Percentiles rank a stretch among this genome's conserved stretches.
Evolutionary conservation across 2,113 vertebrate genomes (phyloP).

Genomic region (Tetraodon nigroviridis): DNA sequence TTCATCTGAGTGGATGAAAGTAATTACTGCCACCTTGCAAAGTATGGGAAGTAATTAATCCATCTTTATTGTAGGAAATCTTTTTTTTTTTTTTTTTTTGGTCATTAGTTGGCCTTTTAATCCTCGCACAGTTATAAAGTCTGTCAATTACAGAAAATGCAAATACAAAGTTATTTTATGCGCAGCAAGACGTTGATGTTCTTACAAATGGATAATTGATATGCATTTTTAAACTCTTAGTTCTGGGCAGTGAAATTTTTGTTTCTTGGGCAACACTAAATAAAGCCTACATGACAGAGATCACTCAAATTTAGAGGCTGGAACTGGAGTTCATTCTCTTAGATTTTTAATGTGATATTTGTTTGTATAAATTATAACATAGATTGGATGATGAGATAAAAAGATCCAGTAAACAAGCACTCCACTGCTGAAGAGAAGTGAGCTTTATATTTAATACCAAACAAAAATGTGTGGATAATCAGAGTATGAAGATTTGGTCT

Average conservation of each 20-base stretch:
- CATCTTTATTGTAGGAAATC: conserved; percentile 65
- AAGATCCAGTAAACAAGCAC: not conserved
- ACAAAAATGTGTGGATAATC: conserved; percentile 13
- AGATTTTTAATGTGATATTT: no score
- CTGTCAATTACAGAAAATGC: conserved; percentile 46
- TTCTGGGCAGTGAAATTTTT: not conserved
- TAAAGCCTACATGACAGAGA: not conserved
- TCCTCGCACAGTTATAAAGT: conserved; percentile 55
- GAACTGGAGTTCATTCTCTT: no score
- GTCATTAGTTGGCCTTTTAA: conserved; percentile 62
- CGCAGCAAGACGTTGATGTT: not conserved
- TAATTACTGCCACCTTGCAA: conserved; percentile 71
- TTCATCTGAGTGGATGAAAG: conserved; percentile 64
- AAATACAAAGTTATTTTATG: conserved; percentile 17
- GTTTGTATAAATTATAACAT: no score
- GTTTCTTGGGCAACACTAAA: not conserved
- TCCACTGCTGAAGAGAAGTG: not conserved
- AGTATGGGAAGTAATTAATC: conserved; percentile 67
- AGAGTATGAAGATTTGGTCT: conserved; percentile 9
- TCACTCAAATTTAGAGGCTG: no score
- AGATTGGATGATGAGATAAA: no score
- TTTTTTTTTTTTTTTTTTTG: conserved; percentile 56
- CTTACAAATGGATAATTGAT: not conserved
- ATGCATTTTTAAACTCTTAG: not conserved
- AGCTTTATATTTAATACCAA: conserved; percentile 6